These are phyloP conservation scores for Phylloscopus trochilus DNA, from an alignment of 2,113 vertebrate species.

Conservation along the genomic window DNA sequence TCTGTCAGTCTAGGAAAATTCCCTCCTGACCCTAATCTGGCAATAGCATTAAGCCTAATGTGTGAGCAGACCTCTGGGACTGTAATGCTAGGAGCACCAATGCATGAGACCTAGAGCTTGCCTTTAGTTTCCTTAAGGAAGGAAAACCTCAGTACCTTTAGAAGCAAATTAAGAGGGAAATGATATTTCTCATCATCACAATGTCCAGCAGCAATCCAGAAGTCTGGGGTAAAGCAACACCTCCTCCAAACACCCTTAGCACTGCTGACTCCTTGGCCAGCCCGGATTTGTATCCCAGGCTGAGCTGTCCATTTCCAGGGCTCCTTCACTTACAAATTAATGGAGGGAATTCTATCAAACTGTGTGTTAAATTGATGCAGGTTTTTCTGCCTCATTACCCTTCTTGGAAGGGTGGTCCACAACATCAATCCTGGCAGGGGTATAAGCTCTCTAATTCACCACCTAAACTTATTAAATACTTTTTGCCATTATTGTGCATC, in stretches of 20 bases:
- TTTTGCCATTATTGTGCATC: neutral
- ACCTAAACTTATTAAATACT: neutral
- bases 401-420: neutral
- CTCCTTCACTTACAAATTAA: neutral
- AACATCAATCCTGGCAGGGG: neutral
- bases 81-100: neutral
- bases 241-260: neutral
- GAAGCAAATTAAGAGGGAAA: neutral
- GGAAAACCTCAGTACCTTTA: neutral
- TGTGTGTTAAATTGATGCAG: neutral
- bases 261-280: neutral
- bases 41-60: neutral
- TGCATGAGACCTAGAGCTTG: neutral
- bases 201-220: neutral
- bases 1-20: conserved; percentile 32
- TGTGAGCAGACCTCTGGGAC: conserved; percentile 5
- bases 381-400: neutral
- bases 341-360: neutral
- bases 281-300: neutral
- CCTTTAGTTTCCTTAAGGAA: neutral
- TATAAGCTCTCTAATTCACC: neutral
- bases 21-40: conserved; percentile 61
- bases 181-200: neutral
- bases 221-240: neutral
- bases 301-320: neutral